phyloP scores from a whole-genome alignment of 2,797 vertebrate genomes.

The Lagocephalus sceleratus region DNA sequence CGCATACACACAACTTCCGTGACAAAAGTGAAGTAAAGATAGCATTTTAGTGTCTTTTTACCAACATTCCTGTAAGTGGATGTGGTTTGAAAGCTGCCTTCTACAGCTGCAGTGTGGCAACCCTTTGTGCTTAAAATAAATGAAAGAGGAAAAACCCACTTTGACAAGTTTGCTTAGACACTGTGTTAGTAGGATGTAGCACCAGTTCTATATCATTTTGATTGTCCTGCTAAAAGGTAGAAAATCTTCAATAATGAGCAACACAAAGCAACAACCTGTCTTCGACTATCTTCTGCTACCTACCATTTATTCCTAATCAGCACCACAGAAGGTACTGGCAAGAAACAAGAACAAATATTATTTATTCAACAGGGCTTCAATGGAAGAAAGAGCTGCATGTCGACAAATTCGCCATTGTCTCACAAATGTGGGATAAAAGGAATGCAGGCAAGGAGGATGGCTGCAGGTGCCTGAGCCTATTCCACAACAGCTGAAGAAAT shows the following conservation, averaged over 20 bases:
- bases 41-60: neutral
- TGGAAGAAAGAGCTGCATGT: neutral
- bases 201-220: neutral
- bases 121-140: neutral
- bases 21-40: neutral
- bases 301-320: too few relatives aligned
- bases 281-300: too few relatives aligned
- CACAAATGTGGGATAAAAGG: slow-evolving; percentile 1
- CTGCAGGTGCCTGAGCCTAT: neutral
- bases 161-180: neutral
- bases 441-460: neutral
- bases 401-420: slow-evolving; percentile 13
- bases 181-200: neutral
- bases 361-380: neutral
- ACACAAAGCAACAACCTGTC: too few relatives aligned
- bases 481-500: slow-evolving; percentile 8
- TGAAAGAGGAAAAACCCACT: neutral
- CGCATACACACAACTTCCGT: neutral
- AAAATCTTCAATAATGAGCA: too few relatives aligned
- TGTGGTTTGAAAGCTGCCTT: neutral
- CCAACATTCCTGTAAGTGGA: neutral
- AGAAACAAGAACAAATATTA: neutral
- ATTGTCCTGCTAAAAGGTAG: too few relatives aligned
- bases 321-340: too few relatives aligned
- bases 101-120: neutral